Conservation (phyloP, 2,888 invertebrate species). For the Steinernema hermaphroditum region DNA sequence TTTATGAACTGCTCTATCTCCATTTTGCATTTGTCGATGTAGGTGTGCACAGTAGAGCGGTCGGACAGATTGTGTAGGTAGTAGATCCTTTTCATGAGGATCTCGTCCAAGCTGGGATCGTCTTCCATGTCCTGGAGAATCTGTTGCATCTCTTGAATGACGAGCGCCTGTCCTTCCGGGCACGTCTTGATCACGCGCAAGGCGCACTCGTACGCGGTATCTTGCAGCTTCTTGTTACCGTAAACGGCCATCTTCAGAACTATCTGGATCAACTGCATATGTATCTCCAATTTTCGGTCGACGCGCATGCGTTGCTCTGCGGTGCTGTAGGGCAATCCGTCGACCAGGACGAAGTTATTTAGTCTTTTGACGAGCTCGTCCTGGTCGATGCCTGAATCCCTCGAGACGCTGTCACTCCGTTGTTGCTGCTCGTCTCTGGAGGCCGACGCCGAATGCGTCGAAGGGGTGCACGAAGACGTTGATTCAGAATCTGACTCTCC, state of each 20-base stretch:
- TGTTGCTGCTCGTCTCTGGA: too few species aligned
- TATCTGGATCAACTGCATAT: constrained; percentile 25
- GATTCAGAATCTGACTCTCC: neutral
- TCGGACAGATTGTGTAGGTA: neutral
- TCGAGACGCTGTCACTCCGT: too few species aligned
- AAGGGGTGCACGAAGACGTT: neutral
- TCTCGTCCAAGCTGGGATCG: neutral
- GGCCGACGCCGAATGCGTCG: too few species aligned
- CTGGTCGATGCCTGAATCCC: neutral
- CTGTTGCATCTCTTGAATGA: neutral
- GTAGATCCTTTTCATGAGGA: neutral
- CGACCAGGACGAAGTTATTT: neutral
- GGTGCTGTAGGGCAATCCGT: neutral
- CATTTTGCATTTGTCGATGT: neutral
- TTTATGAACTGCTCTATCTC: neutral
- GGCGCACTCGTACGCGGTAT: neutral
- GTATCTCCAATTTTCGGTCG: neutral
- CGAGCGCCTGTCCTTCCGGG: neutral
- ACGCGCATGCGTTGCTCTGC: neutral
- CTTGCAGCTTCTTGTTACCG: constrained; percentile 4
- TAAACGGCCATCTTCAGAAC: constrained; percentile 32
- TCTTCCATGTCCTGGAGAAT: neutral
- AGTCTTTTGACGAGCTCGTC: neutral
- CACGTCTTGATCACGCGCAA: neutral
- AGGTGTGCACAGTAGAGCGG: neutral